Percentiles rank a stretch among this genome's conserved stretches.
These are phyloP conservation scores for Tetragonula carbonaria DNA, from an alignment of 2,888 invertebrate species.

Conservation along the genomic window DNA sequence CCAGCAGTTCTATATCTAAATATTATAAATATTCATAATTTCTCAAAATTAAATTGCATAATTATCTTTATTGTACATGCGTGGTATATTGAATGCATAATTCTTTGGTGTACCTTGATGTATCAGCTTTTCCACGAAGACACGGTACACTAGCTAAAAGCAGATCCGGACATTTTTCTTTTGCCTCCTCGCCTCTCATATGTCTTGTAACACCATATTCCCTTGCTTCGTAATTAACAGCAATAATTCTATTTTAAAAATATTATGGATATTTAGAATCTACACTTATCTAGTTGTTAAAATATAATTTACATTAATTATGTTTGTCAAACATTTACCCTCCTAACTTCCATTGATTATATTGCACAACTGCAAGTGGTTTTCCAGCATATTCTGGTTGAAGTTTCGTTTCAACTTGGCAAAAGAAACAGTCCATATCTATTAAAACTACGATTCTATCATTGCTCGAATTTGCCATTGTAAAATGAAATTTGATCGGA, in stretches of 20 bases:
- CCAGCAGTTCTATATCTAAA: conserved; percentile 93
- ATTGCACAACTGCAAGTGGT: conserved; percentile 98
- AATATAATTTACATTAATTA: neutral
- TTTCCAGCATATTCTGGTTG: conserved; percentile 92
- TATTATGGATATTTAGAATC: neutral
- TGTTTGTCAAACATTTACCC: conserved; percentile 87
- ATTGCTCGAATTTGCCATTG: conserved; percentile 45
- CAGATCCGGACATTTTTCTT: conserved; percentile 94
- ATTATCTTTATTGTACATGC: neutral
- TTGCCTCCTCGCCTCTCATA: conserved; percentile 97
- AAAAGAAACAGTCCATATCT: conserved; percentile 99
- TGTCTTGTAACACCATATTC: conserved; percentile 94
- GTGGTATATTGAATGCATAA: conserved; percentile 4
- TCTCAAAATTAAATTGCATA: neutral
- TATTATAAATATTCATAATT: conserved; percentile 12
- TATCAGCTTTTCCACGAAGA: conserved; percentile 95
- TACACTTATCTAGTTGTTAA: neutral
- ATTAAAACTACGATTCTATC: conserved; percentile 89
- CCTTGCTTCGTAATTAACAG: conserved; percentile 98
- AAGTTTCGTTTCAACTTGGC: conserved; percentile 98
- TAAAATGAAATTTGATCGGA: neutral
- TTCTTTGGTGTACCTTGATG: conserved; percentile 89
- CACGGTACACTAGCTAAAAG: conserved; percentile 93
- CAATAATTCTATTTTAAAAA: conserved; percentile 91
- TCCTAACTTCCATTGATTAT: conserved; percentile 96